Evolutionary conservation across 2,888 invertebrate genomes (phyloP), one percentile per base, ranked within the genome.

Genomic region (Leptopilina myrica): DNA sequence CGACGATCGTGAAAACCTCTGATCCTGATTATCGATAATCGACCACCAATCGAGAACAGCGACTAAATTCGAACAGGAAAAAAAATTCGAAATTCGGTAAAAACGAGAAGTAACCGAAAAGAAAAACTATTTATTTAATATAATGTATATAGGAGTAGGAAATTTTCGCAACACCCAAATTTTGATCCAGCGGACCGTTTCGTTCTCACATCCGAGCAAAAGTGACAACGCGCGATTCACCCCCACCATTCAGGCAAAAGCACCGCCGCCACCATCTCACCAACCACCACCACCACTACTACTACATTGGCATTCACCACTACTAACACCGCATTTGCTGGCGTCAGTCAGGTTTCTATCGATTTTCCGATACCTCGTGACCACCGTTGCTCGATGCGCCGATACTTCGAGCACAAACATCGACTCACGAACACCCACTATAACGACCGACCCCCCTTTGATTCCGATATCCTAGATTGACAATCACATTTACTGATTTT

Each of bases 341-440:
- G 88, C 90, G 89, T 89, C 87, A 87, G 87, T 87, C 88, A 84
- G 87, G 87, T 86, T 87, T 87, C 88, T 91, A 91, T 91, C 90
- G 90, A 90, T 91, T 91, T 91, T 90, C 90, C 90, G 87, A 90
- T 90, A 90, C 89, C 90, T 88, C 88, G 90, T 90, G 89, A 89
- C 90, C 88, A 86, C 86, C 85, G 89, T 87, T 85, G 89, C 86
- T 90, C 90, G 90, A 90, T 90, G 90, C 87, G 87, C 87, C 88
- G 86, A 87, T 88, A 88, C 84, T 84, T 84, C 64, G 86, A 85
- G 85, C 84, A 87, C 87, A 88, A 88, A 87, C 87, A 88, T 86
- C 86, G 87, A 87, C 88, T 86, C 83, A 84, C 85, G 85, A 49
- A 84, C 84, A 83, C 83, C 86, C 80, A 80, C 84, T 62, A 62